Evolutionary conservation across 2,888 invertebrate genomes (phyloP), one percentile per base, ranked within the genome.

Genomic region (Temnothorax rugatulus): DNA sequence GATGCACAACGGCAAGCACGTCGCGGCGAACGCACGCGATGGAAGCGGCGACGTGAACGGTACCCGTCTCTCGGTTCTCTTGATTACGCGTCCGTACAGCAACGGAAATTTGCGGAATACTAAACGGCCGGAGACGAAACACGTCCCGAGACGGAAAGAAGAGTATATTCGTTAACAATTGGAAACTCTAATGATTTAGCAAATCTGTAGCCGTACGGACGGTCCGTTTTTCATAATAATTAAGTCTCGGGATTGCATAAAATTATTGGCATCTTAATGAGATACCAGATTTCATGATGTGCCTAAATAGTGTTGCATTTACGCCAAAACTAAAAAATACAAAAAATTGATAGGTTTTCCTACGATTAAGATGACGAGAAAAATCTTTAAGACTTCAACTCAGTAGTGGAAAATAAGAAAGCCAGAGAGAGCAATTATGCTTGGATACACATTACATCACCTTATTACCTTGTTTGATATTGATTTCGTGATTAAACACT

Each of bases 1-100:
- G 76, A 93, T 95, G 89, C 93, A 94, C 90, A 94, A 96, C 71
- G 95, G 95, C 63, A 96, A 96, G 89, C 96, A 96, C 84, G 95
- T 95, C 0, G 95, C 95, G n/a, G 95, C 95, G 88, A 94, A 96
- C 61, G 95, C 94, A 13, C 96, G 96, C 13, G 92, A 90, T 21
- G 91, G 90, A 2, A 85, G 86, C 18, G 84, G 83, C n/a, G 87
- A 86, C 21, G 84, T 64, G 0, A 95, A 95, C 95, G 87, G 95
- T 95, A 0, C 94, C 94, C 91, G n/a, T 34, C 34, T 95, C 47
- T 25, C 41, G 3, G 21, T 21, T 21, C 9, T 44, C 8, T 29
- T 68, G 47, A 47, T 66, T 47, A 66, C 25, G 66, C 25, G 18
- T 47, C 34, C 34, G 29, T 5, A 47, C 66, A 47, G 66, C 47